Percentiles rank a stretch among this genome's conserved stretches.
Evolutionary conservation across 35 echinoderm and acorn worm genomes (phyloP).

Genomic region (Heliocidaris erythrogramma): DNA sequence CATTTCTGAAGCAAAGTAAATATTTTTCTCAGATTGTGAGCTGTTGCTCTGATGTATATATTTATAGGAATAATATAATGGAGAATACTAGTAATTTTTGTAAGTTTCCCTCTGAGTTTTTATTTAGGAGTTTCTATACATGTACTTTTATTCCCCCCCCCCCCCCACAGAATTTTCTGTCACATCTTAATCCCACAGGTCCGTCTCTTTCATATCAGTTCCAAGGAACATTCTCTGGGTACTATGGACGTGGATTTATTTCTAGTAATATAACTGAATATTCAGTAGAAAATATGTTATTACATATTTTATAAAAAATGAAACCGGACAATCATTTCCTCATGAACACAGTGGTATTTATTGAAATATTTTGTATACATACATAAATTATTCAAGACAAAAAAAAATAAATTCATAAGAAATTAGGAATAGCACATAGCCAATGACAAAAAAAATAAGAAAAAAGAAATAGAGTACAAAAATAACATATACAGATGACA

Average conservation of each 20-base stretch:
- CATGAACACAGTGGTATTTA: conserved; percentile 45
- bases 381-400: conserved; percentile 35
- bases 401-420: background rate
- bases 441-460: background rate
- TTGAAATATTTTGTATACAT: conserved; percentile 42
- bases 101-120: too few species aligned
- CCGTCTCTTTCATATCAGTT: too few species aligned
- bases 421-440: background rate
- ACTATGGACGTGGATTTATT: background rate
- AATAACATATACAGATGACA: background rate
- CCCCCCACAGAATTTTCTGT: too few species aligned
- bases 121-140: background rate
- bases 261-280: background rate
- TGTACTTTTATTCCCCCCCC: background rate
- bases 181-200: too few species aligned
- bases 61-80: too few species aligned
- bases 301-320: background rate
- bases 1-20: too few species aligned
- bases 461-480: background rate
- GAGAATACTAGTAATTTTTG: too few species aligned
- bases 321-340: background rate
- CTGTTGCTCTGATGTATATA: too few species aligned
- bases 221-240: background rate
- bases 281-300: background rate
- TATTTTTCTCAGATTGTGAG: too few species aligned